Evolutionary conservation across 2,113 vertebrate genomes (phyloP), one percentile per base, ranked within the genome.

Genomic region (Engraulis encrasicolus): DNA sequence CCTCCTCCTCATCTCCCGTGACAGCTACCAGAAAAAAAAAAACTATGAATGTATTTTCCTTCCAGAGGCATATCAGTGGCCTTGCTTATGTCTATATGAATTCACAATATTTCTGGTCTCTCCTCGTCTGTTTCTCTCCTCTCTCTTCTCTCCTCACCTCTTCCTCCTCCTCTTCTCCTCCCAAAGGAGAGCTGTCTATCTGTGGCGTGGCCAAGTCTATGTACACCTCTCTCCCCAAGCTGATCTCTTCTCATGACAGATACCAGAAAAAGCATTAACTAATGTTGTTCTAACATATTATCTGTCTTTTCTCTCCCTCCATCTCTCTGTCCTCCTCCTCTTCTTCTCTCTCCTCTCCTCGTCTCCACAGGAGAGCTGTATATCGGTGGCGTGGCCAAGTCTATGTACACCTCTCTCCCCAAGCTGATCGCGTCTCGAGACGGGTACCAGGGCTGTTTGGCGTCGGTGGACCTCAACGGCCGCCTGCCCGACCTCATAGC

Each of bases 371-470:
- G 97, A 89, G 97, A 98, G 95, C 92, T 98, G 92, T 98, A 97
- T 88, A 95, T 98, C 81, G 97, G 97, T 27, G 97, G 97, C 78
- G 95, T 97, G 87, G 95, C 93, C 37, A 96, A 93, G 91, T 96
- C 84, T 82, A 97, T 97, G 96, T 97, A 97, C 92, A 94, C 92
- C 90, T 96, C 93, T 90, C 94, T 98, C 91, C 97, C 97, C 88
- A 97, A 97, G 86, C 94, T 98, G 82, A 97, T 98, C 54, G 97
- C 96, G 38, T 97, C 97, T 88, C 95, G 97, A 87, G 97, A 97
- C 1, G 97, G 97, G 83, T 98, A 97, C 88, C 97, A 98, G 92
- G 97, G 97, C 89, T 98, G 97, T 90, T 89, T 98, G 92, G 97
- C 97, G 88, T 98, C 97, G 0, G 93, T 97, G 86, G 97, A 98